Conservation (phyloP, 2,888 invertebrate genomes). For the Lottia gigantea region DNA sequence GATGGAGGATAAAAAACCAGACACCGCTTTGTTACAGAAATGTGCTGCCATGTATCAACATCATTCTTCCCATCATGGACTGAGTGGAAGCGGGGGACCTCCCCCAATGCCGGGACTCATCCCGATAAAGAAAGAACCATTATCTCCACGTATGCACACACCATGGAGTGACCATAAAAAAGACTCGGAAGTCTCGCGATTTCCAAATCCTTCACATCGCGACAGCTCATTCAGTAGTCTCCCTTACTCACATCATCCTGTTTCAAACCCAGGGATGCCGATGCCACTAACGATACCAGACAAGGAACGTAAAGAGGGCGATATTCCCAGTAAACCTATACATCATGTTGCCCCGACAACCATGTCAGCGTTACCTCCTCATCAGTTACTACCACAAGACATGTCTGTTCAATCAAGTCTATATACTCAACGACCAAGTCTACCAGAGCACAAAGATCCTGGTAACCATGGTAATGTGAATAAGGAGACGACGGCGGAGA, state of each 20-base stretch:
- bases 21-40: conserved; percentile 28
- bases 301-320: neutral
- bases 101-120: conserved; percentile 37
- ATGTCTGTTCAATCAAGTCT: conserved; percentile 2
- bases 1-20: neutral
- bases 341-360: conserved; percentile 1
- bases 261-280: neutral
- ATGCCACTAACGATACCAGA: neutral
- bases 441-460: conserved; percentile 1
- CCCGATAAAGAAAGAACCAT: conserved; percentile 41
- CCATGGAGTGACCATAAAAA: conserved; percentile 19
- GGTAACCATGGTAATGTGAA: neutral
- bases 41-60: conserved; percentile 25
- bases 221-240: neutral
- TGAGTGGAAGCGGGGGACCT: conserved; percentile 22
- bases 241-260: neutral
- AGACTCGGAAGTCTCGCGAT: neutral
- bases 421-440: conserved; percentile 7
- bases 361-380: neutral
- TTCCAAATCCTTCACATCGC: neutral
- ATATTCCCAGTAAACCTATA: neutral
- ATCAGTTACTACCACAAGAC: neutral
- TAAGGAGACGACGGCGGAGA: neutral
- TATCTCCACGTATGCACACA: conserved; percentile 28
- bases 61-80: conserved; percentile 21